A percentile compares a stretch with the other conserved stretches of the same genome.
These are phyloP conservation scores for Anoura caudifer DNA, from an alignment of 2,113 vertebrate genomes.

Conservation along the genomic window DNA sequence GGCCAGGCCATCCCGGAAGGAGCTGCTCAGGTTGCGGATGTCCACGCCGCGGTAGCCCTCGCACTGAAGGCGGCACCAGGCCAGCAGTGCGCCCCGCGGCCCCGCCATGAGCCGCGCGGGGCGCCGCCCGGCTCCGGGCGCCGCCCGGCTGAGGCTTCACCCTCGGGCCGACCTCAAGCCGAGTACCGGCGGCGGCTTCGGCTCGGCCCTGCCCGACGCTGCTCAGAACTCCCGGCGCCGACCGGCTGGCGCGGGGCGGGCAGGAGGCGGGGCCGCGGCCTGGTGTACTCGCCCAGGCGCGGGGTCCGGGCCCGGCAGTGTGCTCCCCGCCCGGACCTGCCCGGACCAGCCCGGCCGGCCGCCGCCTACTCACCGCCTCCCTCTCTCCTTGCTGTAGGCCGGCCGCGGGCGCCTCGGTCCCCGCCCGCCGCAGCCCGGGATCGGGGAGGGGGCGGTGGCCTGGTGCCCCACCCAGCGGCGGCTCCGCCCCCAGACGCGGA, in stretches of 20 bases:
- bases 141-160: not conserved
- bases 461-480: slow-evolving; percentile 47
- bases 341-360: slow-evolving; percentile 25
- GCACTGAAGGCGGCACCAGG: slow-evolving; percentile 94
- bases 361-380: slow-evolving; percentile 50
- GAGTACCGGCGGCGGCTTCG: not conserved
- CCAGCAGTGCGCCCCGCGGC: slow-evolving; percentile 89
- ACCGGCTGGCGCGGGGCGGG: slow-evolving; percentile 18
- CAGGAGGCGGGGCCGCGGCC: slow-evolving; percentile 48
- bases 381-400: not conserved
- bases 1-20: slow-evolving; percentile 95
- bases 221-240: not conserved
- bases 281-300: not conserved
- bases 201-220: not conserved
- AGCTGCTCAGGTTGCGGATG: slow-evolving; percentile 92
- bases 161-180: not conserved
- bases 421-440: slow-evolving; percentile 34
- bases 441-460: not conserved
- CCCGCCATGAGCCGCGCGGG: slow-evolving; percentile 83
- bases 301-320: not conserved
- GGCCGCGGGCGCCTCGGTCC: not conserved
- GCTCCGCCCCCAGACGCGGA: slow-evolving; percentile 32
- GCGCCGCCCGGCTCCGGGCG: not conserved
- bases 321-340: slow-evolving; percentile 32
- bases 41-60: slow-evolving; percentile 89